Evolutionary conservation across 2,113 vertebrate species (phyloP), one percentile per base, ranked within the genome.

Genomic region (Callionymus lyra): DNA sequence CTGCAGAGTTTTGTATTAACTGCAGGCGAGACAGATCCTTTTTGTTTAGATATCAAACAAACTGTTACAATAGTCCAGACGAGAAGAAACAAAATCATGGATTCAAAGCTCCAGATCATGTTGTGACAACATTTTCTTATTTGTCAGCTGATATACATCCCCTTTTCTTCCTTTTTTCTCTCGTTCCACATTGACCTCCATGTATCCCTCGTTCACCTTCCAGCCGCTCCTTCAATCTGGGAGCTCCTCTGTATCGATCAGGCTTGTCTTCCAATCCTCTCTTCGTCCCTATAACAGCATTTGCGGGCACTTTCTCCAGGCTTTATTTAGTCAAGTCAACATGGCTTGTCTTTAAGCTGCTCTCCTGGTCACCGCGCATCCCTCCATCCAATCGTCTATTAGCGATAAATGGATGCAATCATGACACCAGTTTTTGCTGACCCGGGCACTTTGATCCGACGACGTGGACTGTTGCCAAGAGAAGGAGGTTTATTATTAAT

Each of bases 101-200:
- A n/a, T n/a, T n/a, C n/a, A n/a, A n/a, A n/a, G n/a, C n/a, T n/a
- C n/a, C n/a, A n/a, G n/a, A n/a, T n/a, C n/a, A n/a, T n/a, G n/a
- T n/a, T n/a, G n/a, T n/a, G n/a, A n/a, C n/a, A n/a, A n/a, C n/a
- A n/a, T n/a, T n/a, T n/a, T n/a, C n/a, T n/a, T n/a, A n/a, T 68
- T 75, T 31, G 36, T 56, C 48, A 44, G 49, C 41, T 34, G 60
- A 55, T 40, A n/a, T 45, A 19, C 47, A 46, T 13, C 37, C 33
- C 31, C 2, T 9, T 56, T 53, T 59, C 27, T 37, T 10, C n/a
- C n/a, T n/a, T n/a, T n/a, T n/a, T n/a, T n/a, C n/a, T n/a, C n/a
- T n/a, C n/a, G n/a, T n/a, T n/a, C n/a, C n/a, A n/a, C n/a, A n/a
- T 47, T 67, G 60, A 62, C 54, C 57, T 68, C 53, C 60, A 31